phyloP scores from a whole-genome alignment of 2,113 vertebrate genomes.

The Hoplias malabaricus region DNA sequence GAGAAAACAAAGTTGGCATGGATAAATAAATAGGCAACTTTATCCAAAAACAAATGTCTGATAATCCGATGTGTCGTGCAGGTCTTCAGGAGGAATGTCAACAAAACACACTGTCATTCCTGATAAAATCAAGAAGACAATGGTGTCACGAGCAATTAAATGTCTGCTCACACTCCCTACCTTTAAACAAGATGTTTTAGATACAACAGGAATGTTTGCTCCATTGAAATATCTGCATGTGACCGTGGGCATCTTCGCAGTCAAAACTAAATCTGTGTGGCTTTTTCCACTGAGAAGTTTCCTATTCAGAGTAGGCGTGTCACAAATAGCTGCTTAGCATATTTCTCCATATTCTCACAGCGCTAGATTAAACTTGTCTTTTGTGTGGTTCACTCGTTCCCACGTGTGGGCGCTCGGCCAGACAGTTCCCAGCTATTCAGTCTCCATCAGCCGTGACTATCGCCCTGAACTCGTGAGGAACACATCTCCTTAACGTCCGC shows the following conservation, averaged over 20 bases:
- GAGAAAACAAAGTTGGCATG: too few species aligned
- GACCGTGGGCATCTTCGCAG: constrained; percentile 36
- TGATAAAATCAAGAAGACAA: constrained; percentile 62
- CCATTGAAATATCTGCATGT: constrained; percentile 46
- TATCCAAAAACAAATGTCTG: neutral
- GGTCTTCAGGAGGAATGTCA: neutral
- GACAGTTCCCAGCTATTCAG: constrained; percentile 3
- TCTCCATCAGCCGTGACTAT: neutral
- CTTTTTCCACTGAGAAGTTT: constrained; percentile 47
- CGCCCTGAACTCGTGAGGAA: neutral
- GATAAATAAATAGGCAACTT: too few species aligned
- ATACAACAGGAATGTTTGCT: constrained; percentile 42
- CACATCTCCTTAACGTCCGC: neutral
- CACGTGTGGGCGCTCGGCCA: neutral
- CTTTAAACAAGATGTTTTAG: neutral
- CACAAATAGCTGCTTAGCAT: constrained; percentile 28
- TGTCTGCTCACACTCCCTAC: constrained; percentile 44
- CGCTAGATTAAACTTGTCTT: neutral
- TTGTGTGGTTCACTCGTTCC: neutral
- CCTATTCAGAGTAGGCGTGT: constrained; percentile 47
- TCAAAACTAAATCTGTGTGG: constrained; percentile 34
- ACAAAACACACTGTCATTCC: neutral
- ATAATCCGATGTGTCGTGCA: neutral
- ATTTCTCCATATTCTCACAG: neutral
- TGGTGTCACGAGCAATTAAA: constrained; percentile 69